Conservation (phyloP, 2,797 vertebrate species). For the Salmo trutta region DNA sequence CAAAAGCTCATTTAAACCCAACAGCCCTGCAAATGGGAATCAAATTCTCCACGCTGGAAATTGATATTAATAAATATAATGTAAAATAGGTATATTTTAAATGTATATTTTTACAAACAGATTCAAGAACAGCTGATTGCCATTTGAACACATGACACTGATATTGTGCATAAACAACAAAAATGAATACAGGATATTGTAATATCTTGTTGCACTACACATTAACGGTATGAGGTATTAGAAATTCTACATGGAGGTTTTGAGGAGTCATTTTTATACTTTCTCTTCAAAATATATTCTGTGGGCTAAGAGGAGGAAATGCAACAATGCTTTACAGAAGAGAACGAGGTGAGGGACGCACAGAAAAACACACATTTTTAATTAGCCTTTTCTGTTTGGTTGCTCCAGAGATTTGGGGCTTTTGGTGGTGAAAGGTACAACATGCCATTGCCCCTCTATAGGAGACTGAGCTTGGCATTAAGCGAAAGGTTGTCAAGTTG, state of each 20-base stretch:
- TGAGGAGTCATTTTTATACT: background rate
- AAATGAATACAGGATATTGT: background rate
- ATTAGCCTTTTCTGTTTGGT: constrained; percentile 12
- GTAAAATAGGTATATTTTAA: background rate
- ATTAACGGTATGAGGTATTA: background rate
- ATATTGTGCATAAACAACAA: background rate
- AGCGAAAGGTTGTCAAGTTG: constrained; percentile 70
- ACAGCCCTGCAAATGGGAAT: background rate
- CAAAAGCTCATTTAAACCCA: background rate
- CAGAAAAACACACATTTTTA: constrained; percentile 19
- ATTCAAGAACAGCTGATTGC: background rate
- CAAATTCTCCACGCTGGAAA: background rate
- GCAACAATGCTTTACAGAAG: constrained; percentile 9
- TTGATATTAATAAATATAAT: background rate
- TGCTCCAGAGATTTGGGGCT: constrained; percentile 17
- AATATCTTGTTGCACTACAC: background rate
- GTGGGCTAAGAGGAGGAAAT: background rate
- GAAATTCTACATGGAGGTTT: background rate
- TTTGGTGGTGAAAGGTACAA: constrained; percentile 22
- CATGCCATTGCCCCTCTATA: background rate
- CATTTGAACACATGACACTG: background rate
- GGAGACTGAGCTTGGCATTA: constrained; percentile 58
- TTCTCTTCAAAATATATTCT: background rate
- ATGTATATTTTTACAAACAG: background rate
- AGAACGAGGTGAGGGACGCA: background rate